Base-by-base conservation (phyloP, 1,140 invertebrate genomes). In the Ericerus pela region DNA sequence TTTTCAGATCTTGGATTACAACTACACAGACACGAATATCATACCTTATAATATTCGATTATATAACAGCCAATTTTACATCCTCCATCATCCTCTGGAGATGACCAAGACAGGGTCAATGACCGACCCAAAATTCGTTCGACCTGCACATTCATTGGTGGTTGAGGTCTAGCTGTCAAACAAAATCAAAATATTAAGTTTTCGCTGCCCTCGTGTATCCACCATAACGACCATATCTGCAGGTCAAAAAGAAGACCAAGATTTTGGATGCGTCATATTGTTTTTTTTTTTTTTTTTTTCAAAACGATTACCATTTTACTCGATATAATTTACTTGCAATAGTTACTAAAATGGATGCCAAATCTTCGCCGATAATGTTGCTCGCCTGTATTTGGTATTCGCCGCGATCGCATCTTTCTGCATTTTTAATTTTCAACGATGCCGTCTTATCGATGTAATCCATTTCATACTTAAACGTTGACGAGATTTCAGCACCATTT, bases 1-100 rank as follows among this genome's bases (percentile, higher is more conserved):
- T n/a, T n/a, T n/a, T n/a, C n/a, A n/a, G n/a, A n/a, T n/a, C n/a
- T n/a, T n/a, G n/a, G n/a, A n/a, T n/a, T n/a, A n/a, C n/a, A n/a
- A n/a, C n/a, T n/a, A n/a, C n/a, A n/a, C n/a, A n/a, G n/a, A n/a
- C n/a, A n/a, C n/a, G n/a, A n/a, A n/a, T n/a, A n/a, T n/a, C 26
- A 66, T 70, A 81, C 75, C 67, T 90, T 77, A 69, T 88, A 91
- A 69, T 95, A 95, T 69, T 96, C 92, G 1, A 96, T 79, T 33
- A 94, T 82, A 64, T 95, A 96, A 66, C 86, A 90, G 2, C 84
- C 85, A 55, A 96, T 84, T 66, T 89, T 88, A 65, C 86, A 90
- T 12, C 92, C 92, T 6, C 92, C 92, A 65, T 96, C 92, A 66
- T 93, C 89, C 8, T 84, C 76, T 0, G 93, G 92, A 22, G 87